Percentiles rank a stretch among this genome's conserved stretches.
Evolutionary conservation across 2,113 vertebrate genomes (phyloP).

Genomic region (Suricata suricatta): DNA sequence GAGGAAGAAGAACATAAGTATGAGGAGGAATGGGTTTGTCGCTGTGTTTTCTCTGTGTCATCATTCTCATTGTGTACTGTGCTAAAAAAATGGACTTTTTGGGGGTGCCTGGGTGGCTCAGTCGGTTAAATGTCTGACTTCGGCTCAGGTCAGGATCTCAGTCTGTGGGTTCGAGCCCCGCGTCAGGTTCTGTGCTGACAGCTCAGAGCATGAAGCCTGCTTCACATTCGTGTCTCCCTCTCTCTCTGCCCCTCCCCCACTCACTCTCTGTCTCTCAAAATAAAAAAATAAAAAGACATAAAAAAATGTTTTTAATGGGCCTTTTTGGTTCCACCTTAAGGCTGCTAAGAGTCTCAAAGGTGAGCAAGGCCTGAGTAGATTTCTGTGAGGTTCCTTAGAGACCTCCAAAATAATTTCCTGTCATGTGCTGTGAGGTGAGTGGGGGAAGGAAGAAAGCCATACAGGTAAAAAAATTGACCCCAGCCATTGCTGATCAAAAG

Average conservation of each 20-base stretch:
- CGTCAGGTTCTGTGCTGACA: too few relatives aligned
- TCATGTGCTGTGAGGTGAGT: neutral
- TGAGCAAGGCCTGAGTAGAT: neutral
- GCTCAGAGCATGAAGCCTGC: too few relatives aligned
- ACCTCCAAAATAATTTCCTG: neutral
- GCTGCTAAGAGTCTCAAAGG: neutral
- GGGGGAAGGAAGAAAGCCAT: neutral
- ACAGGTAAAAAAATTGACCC: neutral
- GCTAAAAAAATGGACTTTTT: neutral
- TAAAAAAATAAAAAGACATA: too few relatives aligned
- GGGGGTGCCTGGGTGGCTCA: too few relatives aligned
- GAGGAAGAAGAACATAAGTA: neutral
- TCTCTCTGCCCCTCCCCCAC: too few relatives aligned
- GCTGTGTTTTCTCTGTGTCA: neutral
- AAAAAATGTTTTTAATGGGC: too few relatives aligned
- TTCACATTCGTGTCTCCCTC: too few relatives aligned
- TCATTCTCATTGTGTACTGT: neutral
- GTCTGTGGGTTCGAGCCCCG: too few relatives aligned
- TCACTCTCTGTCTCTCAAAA: too few relatives aligned
- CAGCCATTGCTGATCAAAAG: neutral
- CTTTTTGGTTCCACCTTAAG: neutral
- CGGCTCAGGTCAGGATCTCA: too few relatives aligned
- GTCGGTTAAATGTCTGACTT: too few relatives aligned
- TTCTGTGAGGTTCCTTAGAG: neutral
- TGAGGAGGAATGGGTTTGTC: neutral